Evolutionary conservation across 2,888 invertebrate genomes (phyloP).

Genomic region (Folsomia candida): DNA sequence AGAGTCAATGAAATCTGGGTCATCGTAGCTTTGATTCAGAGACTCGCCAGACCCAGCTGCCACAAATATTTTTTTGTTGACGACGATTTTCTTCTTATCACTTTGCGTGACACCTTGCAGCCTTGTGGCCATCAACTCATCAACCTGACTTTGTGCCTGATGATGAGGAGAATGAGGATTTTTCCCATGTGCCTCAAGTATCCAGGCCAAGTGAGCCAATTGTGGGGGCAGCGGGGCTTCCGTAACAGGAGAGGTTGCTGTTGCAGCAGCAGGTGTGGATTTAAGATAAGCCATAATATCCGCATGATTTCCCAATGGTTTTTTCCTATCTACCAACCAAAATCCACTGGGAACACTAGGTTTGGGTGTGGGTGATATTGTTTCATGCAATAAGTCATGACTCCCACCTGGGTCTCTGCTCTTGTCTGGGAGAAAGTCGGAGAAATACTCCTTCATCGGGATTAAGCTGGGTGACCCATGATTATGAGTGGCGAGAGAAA

Average conservation of each 20-base stretch:
- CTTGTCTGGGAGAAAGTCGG: slow-evolving; percentile 36
- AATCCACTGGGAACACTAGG: not conserved
- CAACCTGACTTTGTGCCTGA: not conserved
- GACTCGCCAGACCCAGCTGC: not conserved
- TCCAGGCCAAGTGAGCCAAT: slow-evolving; percentile 47
- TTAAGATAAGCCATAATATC: not conserved
- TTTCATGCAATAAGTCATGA: slow-evolving; percentile 18
- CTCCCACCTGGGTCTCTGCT: slow-evolving; percentile 29
- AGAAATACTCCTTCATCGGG: slow-evolving; percentile 29
- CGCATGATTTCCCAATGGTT: slow-evolving; percentile 22
- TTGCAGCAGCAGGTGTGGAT: not conserved
- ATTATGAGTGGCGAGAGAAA: too few species aligned
- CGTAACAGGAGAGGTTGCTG: not conserved
- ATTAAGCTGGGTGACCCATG: slow-evolving; percentile 2
- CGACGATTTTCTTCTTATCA: not conserved
- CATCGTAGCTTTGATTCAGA: slow-evolving; percentile 9
- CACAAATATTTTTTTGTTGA: not conserved
- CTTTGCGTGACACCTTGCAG: not conserved
- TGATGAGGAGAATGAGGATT: not conserved
- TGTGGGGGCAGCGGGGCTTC: slow-evolving; percentile 34
- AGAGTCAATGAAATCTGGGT: not conserved
- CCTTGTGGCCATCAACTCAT: not conserved
- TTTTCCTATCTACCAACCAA: not conserved
- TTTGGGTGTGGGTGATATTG: slow-evolving; percentile 21
- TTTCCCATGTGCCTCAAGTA: slow-evolving; percentile 46